Evolutionary conservation across 2,797 vertebrate species (phyloP).

Genomic region (Acridotheres tristis): DNA sequence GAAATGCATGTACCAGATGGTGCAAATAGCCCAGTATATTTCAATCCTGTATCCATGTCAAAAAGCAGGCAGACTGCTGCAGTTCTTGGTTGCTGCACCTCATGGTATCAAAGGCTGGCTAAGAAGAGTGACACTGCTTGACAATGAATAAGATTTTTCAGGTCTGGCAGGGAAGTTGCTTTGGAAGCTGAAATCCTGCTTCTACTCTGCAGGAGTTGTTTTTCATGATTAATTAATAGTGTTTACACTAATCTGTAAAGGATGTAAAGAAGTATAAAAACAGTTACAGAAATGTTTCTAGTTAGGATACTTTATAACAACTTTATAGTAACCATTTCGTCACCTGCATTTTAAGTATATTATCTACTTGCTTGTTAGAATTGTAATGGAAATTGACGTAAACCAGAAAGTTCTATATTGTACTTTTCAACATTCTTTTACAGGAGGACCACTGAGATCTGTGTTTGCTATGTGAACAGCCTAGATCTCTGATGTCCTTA

Average conservation of each 20-base stretch:
- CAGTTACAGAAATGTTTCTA: conserved; percentile 19
- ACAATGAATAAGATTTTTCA: conserved; percentile 64
- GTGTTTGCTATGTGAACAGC: neutral
- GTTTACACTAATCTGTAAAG: conserved; percentile 61
- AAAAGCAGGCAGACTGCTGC: conserved; percentile 64
- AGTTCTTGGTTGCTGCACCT: conserved; percentile 68
- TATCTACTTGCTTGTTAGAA: neutral
- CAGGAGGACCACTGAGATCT: neutral
- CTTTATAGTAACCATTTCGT: conserved; percentile 41
- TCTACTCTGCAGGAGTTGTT: conserved; percentile 46
- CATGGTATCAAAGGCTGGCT: conserved; percentile 67
- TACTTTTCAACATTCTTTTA: neutral
- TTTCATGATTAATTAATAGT: conserved; percentile 72
- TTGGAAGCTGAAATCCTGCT: conserved; percentile 50
- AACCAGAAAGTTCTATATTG: neutral
- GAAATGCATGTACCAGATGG: conserved; percentile 69
- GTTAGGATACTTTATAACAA: conserved; percentile 3
- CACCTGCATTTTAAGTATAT: neutral
- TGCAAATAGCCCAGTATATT: conserved; percentile 67
- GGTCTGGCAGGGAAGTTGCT: conserved; percentile 56
- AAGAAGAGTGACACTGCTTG: conserved; percentile 61
- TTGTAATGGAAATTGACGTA: neutral
- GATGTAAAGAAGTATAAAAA: conserved; percentile 43
- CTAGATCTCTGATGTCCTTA: neutral
- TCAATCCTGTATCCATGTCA: conserved; percentile 66